phyloP scores from a whole-genome alignment of 2,113 vertebrate genomes.

The Poecile atricapillus region DNA sequence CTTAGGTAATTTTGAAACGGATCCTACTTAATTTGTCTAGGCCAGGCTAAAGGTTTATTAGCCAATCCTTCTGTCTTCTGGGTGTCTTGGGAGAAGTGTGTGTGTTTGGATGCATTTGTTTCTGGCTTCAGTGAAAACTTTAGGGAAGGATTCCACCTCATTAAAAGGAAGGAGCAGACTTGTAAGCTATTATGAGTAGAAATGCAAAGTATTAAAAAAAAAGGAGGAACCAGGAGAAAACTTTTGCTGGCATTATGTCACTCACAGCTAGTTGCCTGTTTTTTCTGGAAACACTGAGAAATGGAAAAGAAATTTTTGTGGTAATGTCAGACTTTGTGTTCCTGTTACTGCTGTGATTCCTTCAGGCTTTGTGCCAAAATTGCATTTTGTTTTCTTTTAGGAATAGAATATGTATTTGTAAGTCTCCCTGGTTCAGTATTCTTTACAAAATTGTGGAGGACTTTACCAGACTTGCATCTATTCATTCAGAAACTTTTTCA shows the following conservation, averaged over 20 bases:
- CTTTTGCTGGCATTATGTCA: neutral
- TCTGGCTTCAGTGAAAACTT: neutral
- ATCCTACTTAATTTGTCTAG: neutral
- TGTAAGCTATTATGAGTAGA: neutral
- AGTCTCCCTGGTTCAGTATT: neutral
- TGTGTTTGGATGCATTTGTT: neutral
- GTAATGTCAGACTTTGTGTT: neutral
- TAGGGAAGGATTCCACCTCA: neutral
- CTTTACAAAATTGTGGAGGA: neutral
- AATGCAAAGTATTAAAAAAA: neutral
- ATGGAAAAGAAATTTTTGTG: neutral
- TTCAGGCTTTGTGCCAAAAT: neutral
- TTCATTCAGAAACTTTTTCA: neutral
- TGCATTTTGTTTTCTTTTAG: neutral
- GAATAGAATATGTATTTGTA: neutral
- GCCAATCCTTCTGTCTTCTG: neutral
- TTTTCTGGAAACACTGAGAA: neutral
- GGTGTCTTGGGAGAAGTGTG: neutral
- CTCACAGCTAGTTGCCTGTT: neutral
- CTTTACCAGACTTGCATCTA: neutral
- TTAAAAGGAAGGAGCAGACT: neutral
- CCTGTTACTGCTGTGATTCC: neutral
- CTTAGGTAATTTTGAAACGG: neutral
- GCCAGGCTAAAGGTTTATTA: neutral
- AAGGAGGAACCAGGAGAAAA: neutral